phyloP scores from a whole-genome alignment of 2,113 vertebrate genomes.

The Sturnira hondurensis region DNA sequence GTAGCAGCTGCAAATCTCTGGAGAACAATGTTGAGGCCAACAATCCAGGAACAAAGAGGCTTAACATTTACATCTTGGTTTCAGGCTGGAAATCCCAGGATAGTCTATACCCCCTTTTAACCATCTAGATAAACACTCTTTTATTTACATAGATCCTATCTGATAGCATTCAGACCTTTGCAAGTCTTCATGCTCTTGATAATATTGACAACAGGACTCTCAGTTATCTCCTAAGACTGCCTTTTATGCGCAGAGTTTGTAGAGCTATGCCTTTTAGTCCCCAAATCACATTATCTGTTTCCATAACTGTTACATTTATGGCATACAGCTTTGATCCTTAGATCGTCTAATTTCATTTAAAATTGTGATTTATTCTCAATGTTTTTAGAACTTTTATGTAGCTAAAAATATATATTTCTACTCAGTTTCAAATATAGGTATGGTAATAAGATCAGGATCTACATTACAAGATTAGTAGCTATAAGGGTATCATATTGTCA shows the following conservation, averaged over 20 bases:
- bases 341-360: constrained; percentile 43
- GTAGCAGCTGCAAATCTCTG: constrained; percentile 33
- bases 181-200: constrained; percentile 53
- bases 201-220: constrained; percentile 54
- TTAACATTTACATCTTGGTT: constrained; percentile 59
- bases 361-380: constrained; percentile 43
- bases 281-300: neutral
- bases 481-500: neutral
- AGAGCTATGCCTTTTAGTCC: constrained; percentile 40
- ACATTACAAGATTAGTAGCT: neutral
- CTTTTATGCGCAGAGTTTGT: constrained; percentile 20
- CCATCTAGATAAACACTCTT: constrained; percentile 49
- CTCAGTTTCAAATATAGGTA: constrained; percentile 17
- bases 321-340: neutral
- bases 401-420: neutral
- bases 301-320: constrained; percentile 4
- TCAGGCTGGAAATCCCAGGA: constrained; percentile 54
- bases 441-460: neutral
- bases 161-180: constrained; percentile 64
- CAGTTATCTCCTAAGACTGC: constrained; percentile 28
- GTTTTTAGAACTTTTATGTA: neutral
- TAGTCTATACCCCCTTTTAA: constrained; percentile 49
- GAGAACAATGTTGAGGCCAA: constrained; percentile 49
- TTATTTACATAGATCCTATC: constrained; percentile 64
- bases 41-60: constrained; percentile 61